These are phyloP conservation scores for Mola mola DNA, from an alignment of 2,113 vertebrate species.

Conservation along the genomic window DNA sequence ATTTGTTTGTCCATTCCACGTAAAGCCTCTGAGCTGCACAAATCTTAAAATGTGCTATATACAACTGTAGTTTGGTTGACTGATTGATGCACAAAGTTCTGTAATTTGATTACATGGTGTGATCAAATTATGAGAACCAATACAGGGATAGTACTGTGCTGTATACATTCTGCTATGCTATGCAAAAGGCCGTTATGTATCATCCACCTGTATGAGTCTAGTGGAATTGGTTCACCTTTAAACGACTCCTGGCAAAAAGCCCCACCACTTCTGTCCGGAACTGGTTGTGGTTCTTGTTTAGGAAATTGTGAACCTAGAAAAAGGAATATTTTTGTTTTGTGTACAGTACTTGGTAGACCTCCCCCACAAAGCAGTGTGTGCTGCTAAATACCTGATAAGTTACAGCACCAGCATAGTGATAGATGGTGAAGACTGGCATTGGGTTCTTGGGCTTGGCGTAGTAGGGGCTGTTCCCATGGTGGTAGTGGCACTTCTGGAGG, in stretches of 20 bases:
- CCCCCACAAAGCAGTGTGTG: neutral
- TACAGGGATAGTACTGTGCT: too few relatives aligned
- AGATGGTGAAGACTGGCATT: constrained; percentile 90
- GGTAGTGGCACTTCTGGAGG: constrained; percentile 95
- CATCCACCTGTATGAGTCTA: too few relatives aligned
- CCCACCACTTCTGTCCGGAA: constrained; percentile 86
- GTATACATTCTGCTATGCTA: too few relatives aligned
- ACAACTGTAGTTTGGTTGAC: too few relatives aligned
- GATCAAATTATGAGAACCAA: too few relatives aligned
- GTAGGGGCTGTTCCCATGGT: constrained; percentile 84
- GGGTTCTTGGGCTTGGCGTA: constrained; percentile 91
- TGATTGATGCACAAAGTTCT: too few relatives aligned
- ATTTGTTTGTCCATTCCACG: too few relatives aligned
- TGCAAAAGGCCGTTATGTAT: too few relatives aligned
- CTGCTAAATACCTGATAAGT: constrained; percentile 88
- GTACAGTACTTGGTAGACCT: neutral
- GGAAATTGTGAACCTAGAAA: constrained; percentile 90
- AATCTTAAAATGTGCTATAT: too few relatives aligned
- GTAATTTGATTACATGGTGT: too few relatives aligned
- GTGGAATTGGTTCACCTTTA: constrained; percentile 79
- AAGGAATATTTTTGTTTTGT: neutral
- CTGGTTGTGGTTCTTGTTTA: constrained; percentile 90
- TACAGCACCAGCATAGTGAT: constrained; percentile 90
- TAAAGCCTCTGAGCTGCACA: too few relatives aligned
- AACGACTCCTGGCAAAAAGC: constrained; percentile 86